A percentile compares a stretch with the other conserved stretches of the same genome.
Evolutionary conservation across 2,113 vertebrate genomes (phyloP).

Genomic region (Pithys albifrons): DNA sequence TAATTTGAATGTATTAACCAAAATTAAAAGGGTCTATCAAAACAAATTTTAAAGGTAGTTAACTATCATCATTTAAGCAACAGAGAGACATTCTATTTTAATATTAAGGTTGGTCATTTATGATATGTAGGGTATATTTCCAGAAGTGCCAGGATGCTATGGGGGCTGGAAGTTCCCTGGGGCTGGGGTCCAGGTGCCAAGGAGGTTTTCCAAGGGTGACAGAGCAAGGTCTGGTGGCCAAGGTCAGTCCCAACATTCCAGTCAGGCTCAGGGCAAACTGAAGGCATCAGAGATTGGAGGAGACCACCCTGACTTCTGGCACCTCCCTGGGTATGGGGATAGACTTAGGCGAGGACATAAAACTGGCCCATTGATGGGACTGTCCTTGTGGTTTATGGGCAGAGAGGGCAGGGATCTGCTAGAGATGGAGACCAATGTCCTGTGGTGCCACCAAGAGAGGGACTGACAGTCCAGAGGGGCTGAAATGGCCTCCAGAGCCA

Average conservation of each 20-base stretch:
- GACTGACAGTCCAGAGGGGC: not conserved
- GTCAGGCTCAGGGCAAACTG: not conserved
- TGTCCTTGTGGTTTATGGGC: not conserved
- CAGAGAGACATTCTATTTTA: not conserved
- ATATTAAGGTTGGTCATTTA: not conserved
- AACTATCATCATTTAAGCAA: not conserved
- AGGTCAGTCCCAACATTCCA: not conserved
- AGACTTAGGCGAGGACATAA: not conserved
- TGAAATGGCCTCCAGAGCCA: not conserved
- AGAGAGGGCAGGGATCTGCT: not conserved
- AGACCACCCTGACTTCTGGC: not conserved
- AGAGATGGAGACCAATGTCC: not conserved
- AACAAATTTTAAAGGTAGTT: not conserved
- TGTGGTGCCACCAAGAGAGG: not conserved
- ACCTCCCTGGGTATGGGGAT: too few relatives aligned
- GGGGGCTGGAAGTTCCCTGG: not conserved
- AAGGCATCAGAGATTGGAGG: not conserved
- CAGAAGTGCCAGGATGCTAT: fast-evolving
- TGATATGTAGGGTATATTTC: not conserved
- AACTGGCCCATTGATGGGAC: not conserved
- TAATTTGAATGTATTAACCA: not conserved
- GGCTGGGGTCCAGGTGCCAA: not conserved
- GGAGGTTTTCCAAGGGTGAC: not conserved
- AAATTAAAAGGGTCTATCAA: not conserved
- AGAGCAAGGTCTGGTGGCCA: not conserved